phyloP scores from a whole-genome alignment of 1,140 invertebrate genomes.

The Lordiphosa stackelbergi region DNA sequence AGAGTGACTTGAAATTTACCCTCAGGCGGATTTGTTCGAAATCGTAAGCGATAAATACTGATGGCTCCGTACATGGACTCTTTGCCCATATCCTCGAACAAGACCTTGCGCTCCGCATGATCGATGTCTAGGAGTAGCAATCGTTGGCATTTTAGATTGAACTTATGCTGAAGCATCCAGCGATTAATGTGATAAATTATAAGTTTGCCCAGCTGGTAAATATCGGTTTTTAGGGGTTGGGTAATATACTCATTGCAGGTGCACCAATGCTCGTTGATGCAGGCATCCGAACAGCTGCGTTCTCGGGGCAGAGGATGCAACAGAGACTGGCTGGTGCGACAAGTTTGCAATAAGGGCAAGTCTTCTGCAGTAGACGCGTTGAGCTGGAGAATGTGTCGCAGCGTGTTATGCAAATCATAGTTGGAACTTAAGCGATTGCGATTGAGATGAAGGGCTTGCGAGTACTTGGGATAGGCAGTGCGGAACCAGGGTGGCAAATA shows the following conservation, averaged over 20 bases:
- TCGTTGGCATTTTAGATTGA: slow-evolving; percentile 29
- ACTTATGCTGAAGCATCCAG: slow-evolving; percentile 18
- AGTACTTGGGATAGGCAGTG: slow-evolving; percentile 80
- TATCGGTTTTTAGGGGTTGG: slow-evolving; percentile 47
- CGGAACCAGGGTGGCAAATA: slow-evolving; percentile 86
- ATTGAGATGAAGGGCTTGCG: slow-evolving; percentile 84
- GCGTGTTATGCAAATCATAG: slow-evolving; percentile 87
- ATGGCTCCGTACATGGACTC: slow-evolving; percentile 18
- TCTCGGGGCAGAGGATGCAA: slow-evolving; percentile 81
- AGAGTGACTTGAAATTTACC: slow-evolving; percentile 80
- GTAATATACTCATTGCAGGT: slow-evolving; percentile 80
- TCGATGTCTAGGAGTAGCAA: slow-evolving; percentile 23
- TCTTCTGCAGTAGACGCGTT: slow-evolving; percentile 9
- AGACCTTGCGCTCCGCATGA: slow-evolving; percentile 11
- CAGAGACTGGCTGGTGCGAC: slow-evolving; percentile 82
- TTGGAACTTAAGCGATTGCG: slow-evolving; percentile 86
- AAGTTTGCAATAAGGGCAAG: slow-evolving; percentile 42
- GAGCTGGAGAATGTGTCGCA: slow-evolving; percentile 75
- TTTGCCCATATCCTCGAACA: slow-evolving; percentile 19
- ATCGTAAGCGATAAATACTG: slow-evolving; percentile 25
- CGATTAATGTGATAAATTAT: slow-evolving; percentile 77
- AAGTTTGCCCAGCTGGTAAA: slow-evolving; percentile 76
- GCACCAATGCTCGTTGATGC: slow-evolving; percentile 86
- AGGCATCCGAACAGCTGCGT: slow-evolving; percentile 84
- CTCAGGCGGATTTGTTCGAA: slow-evolving; percentile 53